Percentiles rank a stretch among this genome's conserved stretches.
Conservation (phyloP, 2,888 invertebrate genomes). For the Noctuana brunneofusca region DNA sequence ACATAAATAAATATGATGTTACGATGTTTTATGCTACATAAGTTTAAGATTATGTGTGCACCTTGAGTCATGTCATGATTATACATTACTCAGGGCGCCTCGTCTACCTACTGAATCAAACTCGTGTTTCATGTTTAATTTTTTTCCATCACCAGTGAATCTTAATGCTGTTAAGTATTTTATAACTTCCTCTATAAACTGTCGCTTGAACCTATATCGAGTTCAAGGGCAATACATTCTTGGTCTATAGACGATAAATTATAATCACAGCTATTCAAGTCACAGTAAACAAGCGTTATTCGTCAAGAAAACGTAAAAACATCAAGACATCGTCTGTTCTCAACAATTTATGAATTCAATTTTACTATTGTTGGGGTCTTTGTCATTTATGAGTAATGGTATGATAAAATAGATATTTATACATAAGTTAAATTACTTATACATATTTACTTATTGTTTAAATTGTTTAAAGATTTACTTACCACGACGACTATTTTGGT, state of each 20-base stretch:
- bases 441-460: too few species aligned
- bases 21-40: neutral
- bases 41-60: constrained; percentile 40
- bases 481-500: too few species aligned
- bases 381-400: neutral
- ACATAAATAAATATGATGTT: neutral
- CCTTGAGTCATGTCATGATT: constrained; percentile 67
- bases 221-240: constrained; percentile 30
- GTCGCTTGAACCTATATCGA: constrained; percentile 29
- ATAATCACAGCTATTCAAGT: neutral
- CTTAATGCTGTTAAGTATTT: constrained; percentile 29
- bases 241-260: constrained; percentile 10
- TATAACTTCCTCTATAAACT: constrained; percentile 33
- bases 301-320: too few species aligned
- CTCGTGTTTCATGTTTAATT: constrained; percentile 31
- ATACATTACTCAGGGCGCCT: constrained; percentile 61
- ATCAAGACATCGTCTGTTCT: too few species aligned
- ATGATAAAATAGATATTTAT: too few species aligned
- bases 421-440: too few species aligned
- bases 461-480: too few species aligned
- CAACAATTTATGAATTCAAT: neutral
- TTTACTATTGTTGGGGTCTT: constrained; percentile 6
- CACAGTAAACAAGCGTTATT: neutral
- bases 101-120: constrained; percentile 6
- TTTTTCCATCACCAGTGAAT: constrained; percentile 30